A percentile compares a stretch with the other conserved stretches of the same genome.
phyloP scores from a whole-genome alignment of 2,888 invertebrate genomes.

The Polylopha cassiicola region DNA sequence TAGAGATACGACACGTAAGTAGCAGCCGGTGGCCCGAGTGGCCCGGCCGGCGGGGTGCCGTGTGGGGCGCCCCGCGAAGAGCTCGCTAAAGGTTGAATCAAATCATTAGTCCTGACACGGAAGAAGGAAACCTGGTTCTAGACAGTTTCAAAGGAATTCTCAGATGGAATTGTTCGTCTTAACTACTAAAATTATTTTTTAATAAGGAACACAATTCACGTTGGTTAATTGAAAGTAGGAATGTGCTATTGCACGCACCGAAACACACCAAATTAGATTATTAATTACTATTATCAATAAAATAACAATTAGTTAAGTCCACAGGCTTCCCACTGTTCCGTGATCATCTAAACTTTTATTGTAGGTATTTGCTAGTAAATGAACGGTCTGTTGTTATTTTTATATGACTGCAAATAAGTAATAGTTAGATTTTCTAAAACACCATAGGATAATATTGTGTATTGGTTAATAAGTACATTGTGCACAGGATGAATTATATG shows the following conservation, averaged over 20 bases:
- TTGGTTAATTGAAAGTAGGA: constrained; percentile 58
- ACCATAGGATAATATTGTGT: constrained; percentile 55
- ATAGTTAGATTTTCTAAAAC: constrained; percentile 72
- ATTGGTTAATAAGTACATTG: constrained; percentile 32
- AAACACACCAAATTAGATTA: constrained; percentile 68
- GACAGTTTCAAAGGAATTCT: constrained; percentile 59
- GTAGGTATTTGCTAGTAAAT: constrained; percentile 70
- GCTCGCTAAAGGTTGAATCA: constrained; percentile 72
- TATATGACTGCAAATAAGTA: constrained; percentile 72
- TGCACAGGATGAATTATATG: constrained; percentile 33
- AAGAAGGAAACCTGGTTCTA: constrained; percentile 9
- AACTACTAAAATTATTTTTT: constrained; percentile 46
- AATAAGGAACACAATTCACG: constrained; percentile 46
- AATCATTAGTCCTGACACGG: constrained; percentile 30
- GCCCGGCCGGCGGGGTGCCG: constrained; percentile 41
- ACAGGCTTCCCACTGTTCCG: constrained; percentile 62
- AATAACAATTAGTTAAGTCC: constrained; percentile 54
- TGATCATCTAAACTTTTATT: constrained; percentile 60
- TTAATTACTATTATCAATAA: constrained; percentile 47
- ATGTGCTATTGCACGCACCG: constrained; percentile 75
- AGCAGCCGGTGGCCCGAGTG: constrained; percentile 35
- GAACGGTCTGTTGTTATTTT: constrained; percentile 73
- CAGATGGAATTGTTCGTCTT: constrained; percentile 61
- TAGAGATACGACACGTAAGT: constrained; percentile 51
- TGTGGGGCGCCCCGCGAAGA: constrained; percentile 34